Evolutionary conservation across 2,888 invertebrate genomes (phyloP).

Genomic region (Hymenopus coronatus): DNA sequence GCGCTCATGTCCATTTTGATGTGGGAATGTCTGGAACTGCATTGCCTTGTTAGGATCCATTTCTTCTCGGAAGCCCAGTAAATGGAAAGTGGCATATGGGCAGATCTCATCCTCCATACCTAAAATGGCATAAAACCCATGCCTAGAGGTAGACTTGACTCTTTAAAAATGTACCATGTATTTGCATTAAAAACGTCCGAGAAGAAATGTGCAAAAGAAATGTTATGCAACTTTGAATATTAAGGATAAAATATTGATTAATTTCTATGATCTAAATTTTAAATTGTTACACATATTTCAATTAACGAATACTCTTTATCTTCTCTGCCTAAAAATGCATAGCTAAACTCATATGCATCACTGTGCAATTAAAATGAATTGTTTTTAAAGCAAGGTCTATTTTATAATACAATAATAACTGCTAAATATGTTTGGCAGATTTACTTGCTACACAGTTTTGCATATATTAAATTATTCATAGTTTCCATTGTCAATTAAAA

Average conservation of each 20-base stretch:
- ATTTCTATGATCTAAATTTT: background rate
- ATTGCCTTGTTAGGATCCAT: conserved; percentile 90
- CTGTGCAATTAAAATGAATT: too few relatives aligned
- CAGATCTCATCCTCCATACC: conserved; percentile 96
- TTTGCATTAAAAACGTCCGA: background rate
- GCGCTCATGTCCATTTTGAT: conserved; percentile 61
- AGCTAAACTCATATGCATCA: too few relatives aligned
- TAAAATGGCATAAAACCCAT: conserved; percentile 44
- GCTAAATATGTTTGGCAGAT: too few relatives aligned
- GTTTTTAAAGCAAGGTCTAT: too few relatives aligned
- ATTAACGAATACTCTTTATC: background rate
- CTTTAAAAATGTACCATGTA: background rate
- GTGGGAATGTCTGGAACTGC: conserved; percentile 86
- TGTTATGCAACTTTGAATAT: background rate
- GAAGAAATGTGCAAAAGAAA: background rate
- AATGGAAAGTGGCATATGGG: conserved; percentile 95
- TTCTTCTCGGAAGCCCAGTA: conserved; percentile 91
- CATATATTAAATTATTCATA: too few relatives aligned
- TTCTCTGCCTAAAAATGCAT: background rate
- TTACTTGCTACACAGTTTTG: too few relatives aligned
- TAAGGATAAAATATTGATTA: background rate
- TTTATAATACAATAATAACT: too few relatives aligned
- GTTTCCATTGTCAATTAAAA: too few relatives aligned
- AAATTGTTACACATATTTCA: background rate
- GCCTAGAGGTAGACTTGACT: conserved; percentile 20